phyloP scores from a whole-genome alignment of 2,888 invertebrate genomes.

The Argyra leucocephala region DNA sequence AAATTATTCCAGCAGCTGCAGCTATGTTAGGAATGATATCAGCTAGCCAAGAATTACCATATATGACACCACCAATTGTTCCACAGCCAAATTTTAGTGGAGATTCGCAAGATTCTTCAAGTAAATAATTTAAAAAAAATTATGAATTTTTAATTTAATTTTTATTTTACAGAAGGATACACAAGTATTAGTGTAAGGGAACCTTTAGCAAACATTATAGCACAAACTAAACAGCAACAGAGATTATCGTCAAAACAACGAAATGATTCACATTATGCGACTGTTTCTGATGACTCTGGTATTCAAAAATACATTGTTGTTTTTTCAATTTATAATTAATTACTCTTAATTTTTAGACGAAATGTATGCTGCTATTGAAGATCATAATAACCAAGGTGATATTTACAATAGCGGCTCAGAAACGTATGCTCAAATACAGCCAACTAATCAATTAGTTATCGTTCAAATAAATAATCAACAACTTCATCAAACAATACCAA shows the following conservation, averaged over 20 bases:
- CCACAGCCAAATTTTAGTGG: slow-evolving; percentile 70
- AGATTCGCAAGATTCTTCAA: slow-evolving; percentile 80
- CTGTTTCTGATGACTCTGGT: slow-evolving; percentile 86
- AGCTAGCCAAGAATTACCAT: slow-evolving; percentile 78
- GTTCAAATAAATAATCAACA: slow-evolving; percentile 40
- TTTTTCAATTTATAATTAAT: slow-evolving; percentile 1
- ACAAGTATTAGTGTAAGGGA: slow-evolving; percentile 86
- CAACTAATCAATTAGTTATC: slow-evolving; percentile 44
- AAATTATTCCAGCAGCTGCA: slow-evolving; percentile 72
- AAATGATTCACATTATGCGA: slow-evolving; percentile 70
- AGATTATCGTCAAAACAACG: slow-evolving; percentile 38
- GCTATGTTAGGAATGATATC: slow-evolving; percentile 78
- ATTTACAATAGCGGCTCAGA: slow-evolving; percentile 71
- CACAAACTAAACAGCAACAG: slow-evolving; percentile 49
- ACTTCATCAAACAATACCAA: slow-evolving; percentile 18
- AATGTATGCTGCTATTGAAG: slow-evolving; percentile 84
- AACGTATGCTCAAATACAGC: slow-evolving; percentile 76
- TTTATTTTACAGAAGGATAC: slow-evolving; percentile 71
- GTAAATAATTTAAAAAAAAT: slow-evolving; percentile 39
- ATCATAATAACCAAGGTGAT: slow-evolving; percentile 53
- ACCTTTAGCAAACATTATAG: slow-evolving; percentile 69
- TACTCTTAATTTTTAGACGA: slow-evolving; percentile 52
- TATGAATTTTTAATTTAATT: slow-evolving; percentile 3
- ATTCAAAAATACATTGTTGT: slow-evolving; percentile 22
- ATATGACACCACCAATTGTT: slow-evolving; percentile 73